Conservation (phyloP, 2,888 invertebrate species). For the Acanthoscelides obtectus region DNA sequence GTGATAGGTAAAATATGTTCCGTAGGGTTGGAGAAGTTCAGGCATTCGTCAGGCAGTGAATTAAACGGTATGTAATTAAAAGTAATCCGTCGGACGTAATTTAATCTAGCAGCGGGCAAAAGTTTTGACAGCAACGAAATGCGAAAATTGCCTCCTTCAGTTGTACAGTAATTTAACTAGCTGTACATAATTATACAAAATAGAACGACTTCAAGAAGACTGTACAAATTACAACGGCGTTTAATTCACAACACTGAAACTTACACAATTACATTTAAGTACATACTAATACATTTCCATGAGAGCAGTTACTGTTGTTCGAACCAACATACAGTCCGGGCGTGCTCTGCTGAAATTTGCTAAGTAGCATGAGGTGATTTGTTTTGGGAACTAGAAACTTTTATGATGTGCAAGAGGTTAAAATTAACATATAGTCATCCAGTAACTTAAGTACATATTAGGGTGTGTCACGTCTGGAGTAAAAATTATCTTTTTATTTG, state of each 20-base stretch:
- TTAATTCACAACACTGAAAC: constrained; percentile 27
- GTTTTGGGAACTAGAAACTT: no score
- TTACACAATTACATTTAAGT: constrained; percentile 31
- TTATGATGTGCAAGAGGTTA: no score
- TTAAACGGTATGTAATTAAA: not conserved
- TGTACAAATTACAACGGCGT: constrained; percentile 30
- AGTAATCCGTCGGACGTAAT: not conserved
- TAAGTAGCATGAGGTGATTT: no score
- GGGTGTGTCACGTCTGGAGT: no score
- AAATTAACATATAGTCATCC: no score
- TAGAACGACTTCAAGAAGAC: constrained; percentile 29
- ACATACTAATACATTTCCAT: constrained; percentile 10
- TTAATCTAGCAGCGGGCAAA: constrained; percentile 16
- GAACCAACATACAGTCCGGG: not conserved
- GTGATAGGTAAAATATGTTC: not conserved
- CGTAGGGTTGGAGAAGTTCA: not conserved
- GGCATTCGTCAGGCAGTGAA: not conserved
- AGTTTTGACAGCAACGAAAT: constrained; percentile 18
- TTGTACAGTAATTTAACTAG: constrained; percentile 30
- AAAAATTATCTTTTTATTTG: no score
- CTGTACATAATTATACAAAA: constrained; percentile 32
- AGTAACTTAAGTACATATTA: no score
- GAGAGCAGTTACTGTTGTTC: not conserved
- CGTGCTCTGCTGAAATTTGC: not conserved
- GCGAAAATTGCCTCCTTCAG: constrained; percentile 26